These are phyloP conservation scores for Achlya flavicornis DNA, from an alignment of 2,888 invertebrate genomes.

Conservation along the genomic window DNA sequence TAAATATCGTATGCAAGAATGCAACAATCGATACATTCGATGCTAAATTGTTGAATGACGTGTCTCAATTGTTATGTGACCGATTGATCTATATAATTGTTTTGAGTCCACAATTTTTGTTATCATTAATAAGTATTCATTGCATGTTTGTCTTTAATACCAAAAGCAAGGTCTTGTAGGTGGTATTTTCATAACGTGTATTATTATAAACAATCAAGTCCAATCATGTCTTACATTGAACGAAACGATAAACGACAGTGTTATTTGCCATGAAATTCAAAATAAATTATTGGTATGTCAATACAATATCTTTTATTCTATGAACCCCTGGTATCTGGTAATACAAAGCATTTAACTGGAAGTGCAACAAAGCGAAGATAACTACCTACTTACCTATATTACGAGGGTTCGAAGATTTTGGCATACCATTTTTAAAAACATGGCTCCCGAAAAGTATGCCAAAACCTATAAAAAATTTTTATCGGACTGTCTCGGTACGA, in stretches of 20 bases:
- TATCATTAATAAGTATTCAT: slow-evolving; percentile 13
- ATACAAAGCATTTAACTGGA: too few species aligned
- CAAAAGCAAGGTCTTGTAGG: neutral
- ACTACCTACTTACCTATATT: too few species aligned
- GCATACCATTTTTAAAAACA: too few species aligned
- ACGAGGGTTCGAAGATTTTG: too few species aligned
- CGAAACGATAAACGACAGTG: slow-evolving; percentile 48
- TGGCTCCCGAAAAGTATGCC: too few species aligned
- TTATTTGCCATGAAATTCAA: slow-evolving; percentile 70
- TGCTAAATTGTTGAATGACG: slow-evolving; percentile 32
- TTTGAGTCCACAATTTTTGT: slow-evolving; percentile 21
- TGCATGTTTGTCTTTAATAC: neutral
- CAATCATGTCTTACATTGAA: slow-evolving; percentile 38
- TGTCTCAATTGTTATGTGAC: slow-evolving; percentile 12
- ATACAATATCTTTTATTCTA: slow-evolving; percentile 21
- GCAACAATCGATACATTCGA: slow-evolving; percentile 41
- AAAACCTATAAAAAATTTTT: too few species aligned
- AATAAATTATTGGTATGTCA: slow-evolving; percentile 57
- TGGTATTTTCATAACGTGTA: neutral
- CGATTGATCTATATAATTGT: neutral
- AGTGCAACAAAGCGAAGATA: too few species aligned
- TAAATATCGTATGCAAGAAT: slow-evolving; percentile 33
- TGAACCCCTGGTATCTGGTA: too few species aligned
- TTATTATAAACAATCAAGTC: neutral
- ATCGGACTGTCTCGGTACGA: neutral